Percentiles rank a stretch among this genome's conserved stretches.
phyloP scores from a whole-genome alignment of 2,113 vertebrate genomes.

The Chloropsis cyanopogon region DNA sequence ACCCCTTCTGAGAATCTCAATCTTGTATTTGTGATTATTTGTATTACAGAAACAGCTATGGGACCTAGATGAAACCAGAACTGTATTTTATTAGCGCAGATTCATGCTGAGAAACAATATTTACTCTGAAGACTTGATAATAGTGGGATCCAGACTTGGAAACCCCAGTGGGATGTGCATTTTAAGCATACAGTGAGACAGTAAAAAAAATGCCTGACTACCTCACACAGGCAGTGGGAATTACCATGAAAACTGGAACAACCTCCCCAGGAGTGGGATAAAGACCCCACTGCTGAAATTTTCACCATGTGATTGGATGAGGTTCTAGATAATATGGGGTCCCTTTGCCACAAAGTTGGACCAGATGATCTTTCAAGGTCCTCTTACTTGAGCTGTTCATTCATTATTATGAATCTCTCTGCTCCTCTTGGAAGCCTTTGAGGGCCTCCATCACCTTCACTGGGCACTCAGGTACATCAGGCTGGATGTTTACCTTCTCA shows the following conservation, averaged over 20 bases:
- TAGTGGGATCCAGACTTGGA: not conserved
- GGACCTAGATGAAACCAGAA: not conserved
- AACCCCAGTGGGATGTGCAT: not conserved
- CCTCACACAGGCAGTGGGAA: not conserved
- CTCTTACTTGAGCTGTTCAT: not conserved
- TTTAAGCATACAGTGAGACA: not conserved
- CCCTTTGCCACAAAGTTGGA: fast-evolving
- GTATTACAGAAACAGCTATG: conserved; percentile 14
- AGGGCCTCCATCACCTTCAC: not conserved
- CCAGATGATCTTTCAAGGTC: not conserved
- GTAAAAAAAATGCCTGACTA: not conserved
- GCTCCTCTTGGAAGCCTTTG: not conserved
- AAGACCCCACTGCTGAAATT: not conserved
- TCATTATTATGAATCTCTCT: not conserved
- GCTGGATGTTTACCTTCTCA: not conserved
- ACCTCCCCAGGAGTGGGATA: not conserved
- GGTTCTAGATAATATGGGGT: not conserved
- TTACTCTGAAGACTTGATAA: conserved; percentile 27
- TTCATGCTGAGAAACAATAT: conserved; percentile 16
- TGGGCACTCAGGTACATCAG: not conserved
- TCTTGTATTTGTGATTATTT: conserved; percentile 41
- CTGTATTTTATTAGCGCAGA: conserved; percentile 8
- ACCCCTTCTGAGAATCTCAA: conserved; percentile 11
- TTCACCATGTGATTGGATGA: not conserved
- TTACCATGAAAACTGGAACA: not conserved